Base-by-base conservation (phyloP, 2,797 vertebrate species). In the Buceros bicornis region DNA sequence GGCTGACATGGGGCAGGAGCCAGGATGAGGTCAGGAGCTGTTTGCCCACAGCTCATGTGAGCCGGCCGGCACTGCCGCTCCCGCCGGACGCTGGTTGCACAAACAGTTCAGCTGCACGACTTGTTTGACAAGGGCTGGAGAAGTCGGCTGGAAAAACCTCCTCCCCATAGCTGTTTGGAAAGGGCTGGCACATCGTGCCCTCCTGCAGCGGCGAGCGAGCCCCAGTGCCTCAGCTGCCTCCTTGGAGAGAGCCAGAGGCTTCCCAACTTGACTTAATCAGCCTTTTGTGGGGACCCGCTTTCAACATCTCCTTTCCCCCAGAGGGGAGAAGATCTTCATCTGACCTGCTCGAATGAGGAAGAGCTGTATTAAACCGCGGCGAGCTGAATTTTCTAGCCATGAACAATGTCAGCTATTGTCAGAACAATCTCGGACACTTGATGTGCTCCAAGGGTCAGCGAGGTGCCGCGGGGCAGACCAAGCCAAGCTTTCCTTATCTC, bases 61-160 rank as follows among this genome's bases (percentile, higher is more conserved):
- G 85, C 78, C 1, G 1, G 10, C 18, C 4, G 6, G n/a, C 50
- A 17, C 24, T 8, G 19, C 94, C 6, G 8, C 77, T 94, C 60
- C 71, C 0, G 5, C 57, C 11, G 0, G 84, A 33, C 51, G 58
- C 26, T 3, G 22, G n/a, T 28, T 92, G 42, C 79, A 82, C 89
- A 93, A 95, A 86, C 89, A 86, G 54, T 62, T 60, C 72, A 15
- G 71, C 87, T 61, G 61, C 78, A 69, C 1, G 16, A 93, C 95
- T 93, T 56, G 93, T 96, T 96, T 93, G 90, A 53, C 73, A 40
- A 96, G 94, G 79, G 29, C 61, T 62, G 71, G 61, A 86, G 60
- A 87, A n/a, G 51, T 45, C 13, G n/a, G 42, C 72, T 50, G 82
- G 53, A 65, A 79, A 82, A 89, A 19, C 48, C 53, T 90, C 35